These are phyloP conservation scores for Crotalus helleri DNA, from an alignment of 2,113 vertebrate genomes.

Conservation along the genomic window DNA sequence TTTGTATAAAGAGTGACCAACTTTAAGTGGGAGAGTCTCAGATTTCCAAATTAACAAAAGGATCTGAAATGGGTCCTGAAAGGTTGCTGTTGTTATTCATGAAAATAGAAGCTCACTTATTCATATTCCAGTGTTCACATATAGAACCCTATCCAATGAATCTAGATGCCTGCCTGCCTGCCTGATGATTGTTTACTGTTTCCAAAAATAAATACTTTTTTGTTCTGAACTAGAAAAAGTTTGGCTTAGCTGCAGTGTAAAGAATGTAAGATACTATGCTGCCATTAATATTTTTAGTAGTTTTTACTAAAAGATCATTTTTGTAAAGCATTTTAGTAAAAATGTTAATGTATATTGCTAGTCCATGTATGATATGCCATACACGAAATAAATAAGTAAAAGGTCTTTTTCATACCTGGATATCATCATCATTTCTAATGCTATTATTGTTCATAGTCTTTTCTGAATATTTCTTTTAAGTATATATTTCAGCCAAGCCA, in stretches of 20 bases:
- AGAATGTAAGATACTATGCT: not conserved
- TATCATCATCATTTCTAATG: not conserved
- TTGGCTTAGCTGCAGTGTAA: not conserved
- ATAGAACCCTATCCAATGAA: not conserved
- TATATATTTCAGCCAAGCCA: constrained; percentile 20
- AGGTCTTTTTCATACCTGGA: not conserved
- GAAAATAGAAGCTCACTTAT: not conserved
- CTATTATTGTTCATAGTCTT: not conserved
- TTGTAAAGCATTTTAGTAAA: not conserved
- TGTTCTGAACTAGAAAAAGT: not conserved
- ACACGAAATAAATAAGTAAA: not conserved
- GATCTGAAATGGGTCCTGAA: not conserved
- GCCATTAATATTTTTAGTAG: not conserved
- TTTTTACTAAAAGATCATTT: not conserved
- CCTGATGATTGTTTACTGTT: not conserved
- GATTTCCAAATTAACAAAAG: not conserved
- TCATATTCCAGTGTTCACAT: not conserved
- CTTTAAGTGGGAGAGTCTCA: not conserved
- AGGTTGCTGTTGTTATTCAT: not conserved
- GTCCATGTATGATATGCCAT: not conserved
- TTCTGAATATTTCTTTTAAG: constrained; percentile 12
- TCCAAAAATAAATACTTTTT: not conserved
- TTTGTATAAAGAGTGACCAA: not conserved
- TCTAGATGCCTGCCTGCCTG: not conserved
- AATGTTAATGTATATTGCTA: not conserved